A percentile compares a stretch with the other conserved stretches of the same genome.
Evolutionary conservation across 2,113 vertebrate genomes (phyloP).

Genomic region (Trogon surrucura): DNA sequence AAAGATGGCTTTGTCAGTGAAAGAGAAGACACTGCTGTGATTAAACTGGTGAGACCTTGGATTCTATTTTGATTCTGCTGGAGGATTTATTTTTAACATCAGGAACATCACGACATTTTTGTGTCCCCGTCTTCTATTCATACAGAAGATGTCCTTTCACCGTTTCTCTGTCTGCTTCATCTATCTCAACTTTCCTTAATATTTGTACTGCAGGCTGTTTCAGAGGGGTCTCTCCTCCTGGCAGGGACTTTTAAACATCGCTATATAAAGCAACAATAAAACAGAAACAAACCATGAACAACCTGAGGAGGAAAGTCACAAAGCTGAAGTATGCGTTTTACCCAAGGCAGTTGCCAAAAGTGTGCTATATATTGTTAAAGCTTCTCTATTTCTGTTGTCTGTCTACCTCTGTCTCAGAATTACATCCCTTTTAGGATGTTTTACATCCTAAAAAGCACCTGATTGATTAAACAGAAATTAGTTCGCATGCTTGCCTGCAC

Average conservation of each 20-base stretch:
- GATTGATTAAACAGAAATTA: neutral
- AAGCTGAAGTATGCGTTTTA: neutral
- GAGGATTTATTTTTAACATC: neutral
- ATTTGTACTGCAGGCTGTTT: neutral
- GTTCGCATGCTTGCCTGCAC: neutral
- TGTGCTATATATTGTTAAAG: rapidly evolving
- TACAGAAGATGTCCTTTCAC: neutral
- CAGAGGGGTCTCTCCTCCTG: neutral
- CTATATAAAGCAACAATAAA: neutral
- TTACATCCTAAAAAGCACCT: neutral
- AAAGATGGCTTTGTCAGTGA: neutral
- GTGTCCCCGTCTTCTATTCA: neutral
- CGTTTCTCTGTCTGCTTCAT: neutral
- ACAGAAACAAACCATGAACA: neutral
- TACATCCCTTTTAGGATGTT: neutral
- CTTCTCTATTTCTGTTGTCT: neutral
- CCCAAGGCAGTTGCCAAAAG: neutral
- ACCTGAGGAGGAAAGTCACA: neutral
- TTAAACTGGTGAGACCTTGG: neutral
- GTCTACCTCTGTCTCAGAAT: neutral
- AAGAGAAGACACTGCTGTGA: neutral
- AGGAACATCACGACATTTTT: neutral
- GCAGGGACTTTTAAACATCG: neutral
- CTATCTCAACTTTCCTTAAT: neutral
- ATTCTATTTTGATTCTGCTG: neutral